A percentile compares a stretch with the other conserved stretches of the same genome.
Conservation (phyloP, 2,888 invertebrate species). For the Scrobipalpa costella region DNA sequence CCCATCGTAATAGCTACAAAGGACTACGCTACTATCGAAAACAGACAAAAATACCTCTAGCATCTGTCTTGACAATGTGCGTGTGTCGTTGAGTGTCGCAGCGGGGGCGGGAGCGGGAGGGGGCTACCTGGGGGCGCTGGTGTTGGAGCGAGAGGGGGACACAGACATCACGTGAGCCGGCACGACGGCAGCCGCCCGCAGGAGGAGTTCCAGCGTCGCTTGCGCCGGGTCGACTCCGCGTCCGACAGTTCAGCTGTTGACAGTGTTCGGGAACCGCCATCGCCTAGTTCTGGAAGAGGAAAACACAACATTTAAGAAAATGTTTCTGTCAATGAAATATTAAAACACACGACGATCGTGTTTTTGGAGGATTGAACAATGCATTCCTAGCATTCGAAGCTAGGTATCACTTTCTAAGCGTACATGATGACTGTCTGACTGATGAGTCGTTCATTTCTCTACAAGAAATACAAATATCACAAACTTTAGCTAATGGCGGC, state of each 20-base stretch:
- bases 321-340: too few relatives aligned
- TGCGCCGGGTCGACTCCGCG: slow-evolving; percentile 62
- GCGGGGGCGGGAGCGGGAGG: too few relatives aligned
- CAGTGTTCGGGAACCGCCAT: slow-evolving; percentile 69
- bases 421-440: too few relatives aligned
- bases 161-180: slow-evolving; percentile 65
- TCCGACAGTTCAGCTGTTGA: slow-evolving; percentile 75
- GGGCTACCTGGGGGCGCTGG: too few relatives aligned
- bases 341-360: too few relatives aligned
- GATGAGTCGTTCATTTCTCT: too few relatives aligned
- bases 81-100: slow-evolving; percentile 16
- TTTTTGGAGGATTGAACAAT: too few relatives aligned
- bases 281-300: slow-evolving; percentile 59
- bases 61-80: background rate
- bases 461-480: too few relatives aligned
- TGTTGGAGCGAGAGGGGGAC: slow-evolving; percentile 12
- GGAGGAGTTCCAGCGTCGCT: slow-evolving; percentile 73
- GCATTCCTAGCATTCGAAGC: too few relatives aligned
- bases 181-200: slow-evolving; percentile 73
- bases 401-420: too few relatives aligned
- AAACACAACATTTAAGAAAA: slow-evolving; percentile 26
- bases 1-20: background rate
- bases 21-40: background rate
- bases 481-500: too few relatives aligned
- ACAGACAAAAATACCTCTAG: slow-evolving; percentile 3